These are phyloP conservation scores for Drosophila bocki DNA, from an alignment of 1,140 invertebrate genomes.

Conservation along the genomic window DNA sequence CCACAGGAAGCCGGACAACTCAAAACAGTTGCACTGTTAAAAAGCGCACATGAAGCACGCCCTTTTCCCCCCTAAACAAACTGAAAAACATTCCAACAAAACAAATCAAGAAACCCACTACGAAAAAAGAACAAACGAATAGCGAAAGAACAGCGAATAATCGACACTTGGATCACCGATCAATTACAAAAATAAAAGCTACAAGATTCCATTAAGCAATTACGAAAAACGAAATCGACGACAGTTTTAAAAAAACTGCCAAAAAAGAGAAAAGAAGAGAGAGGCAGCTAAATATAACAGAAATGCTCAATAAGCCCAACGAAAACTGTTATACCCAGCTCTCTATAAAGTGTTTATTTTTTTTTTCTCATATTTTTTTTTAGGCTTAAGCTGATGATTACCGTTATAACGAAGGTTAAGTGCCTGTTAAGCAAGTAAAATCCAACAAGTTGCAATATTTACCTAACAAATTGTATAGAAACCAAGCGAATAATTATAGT, in stretches of 20 bases:
- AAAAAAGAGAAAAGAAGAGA: conserved; percentile 11
- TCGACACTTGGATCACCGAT: conserved; percentile 7
- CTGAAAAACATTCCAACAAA: conserved; percentile 38
- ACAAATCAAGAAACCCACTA: conserved; percentile 9
- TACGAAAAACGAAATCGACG: conserved; percentile 30
- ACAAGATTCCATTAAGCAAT: neutral
- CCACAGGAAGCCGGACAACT: neutral
- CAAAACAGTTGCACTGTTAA: conserved; percentile 21
- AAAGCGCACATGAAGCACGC: conserved; percentile 24
- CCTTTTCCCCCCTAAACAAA: neutral
- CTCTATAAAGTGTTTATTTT: conserved; percentile 24
- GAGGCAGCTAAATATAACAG: conserved; percentile 37
- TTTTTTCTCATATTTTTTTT: too few relatives aligned
- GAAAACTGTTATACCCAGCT: conserved; percentile 50
- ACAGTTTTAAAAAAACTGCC: conserved; percentile 9
- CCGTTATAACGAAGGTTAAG: conserved; percentile 58
- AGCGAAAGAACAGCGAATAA: conserved; percentile 16
- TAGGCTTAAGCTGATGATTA: conserved; percentile 12
- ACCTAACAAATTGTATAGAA: conserved; percentile 45
- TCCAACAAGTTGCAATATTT: conserved; percentile 72
- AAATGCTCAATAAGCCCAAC: conserved; percentile 47
- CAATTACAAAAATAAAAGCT: neutral
- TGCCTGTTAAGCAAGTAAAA: conserved; percentile 61
- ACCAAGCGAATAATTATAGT: conserved; percentile 49
- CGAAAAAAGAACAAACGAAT: conserved; percentile 20